A percentile compares a stretch with the other conserved stretches of the same genome.
Conservation (phyloP, 2,113 vertebrate genomes). For the Ptilorrhoa leucosticta region DNA sequence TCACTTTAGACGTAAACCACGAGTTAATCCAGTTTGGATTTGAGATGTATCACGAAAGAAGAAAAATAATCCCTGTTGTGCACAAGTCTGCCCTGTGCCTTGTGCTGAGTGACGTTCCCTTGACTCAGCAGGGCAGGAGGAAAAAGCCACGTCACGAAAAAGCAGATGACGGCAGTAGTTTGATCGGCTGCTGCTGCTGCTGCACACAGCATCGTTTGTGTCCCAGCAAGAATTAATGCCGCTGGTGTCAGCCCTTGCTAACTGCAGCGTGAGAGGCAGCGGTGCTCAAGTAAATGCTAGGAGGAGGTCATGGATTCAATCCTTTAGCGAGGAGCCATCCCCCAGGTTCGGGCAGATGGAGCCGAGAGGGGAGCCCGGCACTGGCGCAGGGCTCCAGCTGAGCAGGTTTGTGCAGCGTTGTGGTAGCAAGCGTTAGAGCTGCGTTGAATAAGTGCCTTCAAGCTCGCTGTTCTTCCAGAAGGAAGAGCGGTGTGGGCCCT, state of each 20-base stretch:
- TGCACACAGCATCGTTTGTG: accelerated
- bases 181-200: accelerated
- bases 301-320: background rate
- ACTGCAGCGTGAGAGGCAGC: accelerated
- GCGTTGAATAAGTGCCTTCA: background rate
- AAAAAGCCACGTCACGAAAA: accelerated
- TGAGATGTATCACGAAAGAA: background rate
- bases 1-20: accelerated
- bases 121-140: background rate
- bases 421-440: background rate
- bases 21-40: background rate
- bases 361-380: background rate
- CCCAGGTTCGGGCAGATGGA: accelerated
- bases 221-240: background rate
- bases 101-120: background rate
- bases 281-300: background rate
- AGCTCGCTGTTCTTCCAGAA: background rate
- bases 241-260: background rate
- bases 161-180: accelerated
- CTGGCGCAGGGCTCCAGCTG: background rate
- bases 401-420: background rate
- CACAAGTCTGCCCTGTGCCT: background rate
- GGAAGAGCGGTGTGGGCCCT: background rate
- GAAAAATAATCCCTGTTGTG: background rate
- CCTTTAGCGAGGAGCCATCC: background rate